Evolutionary conservation across 2,888 invertebrate genomes (phyloP), one percentile per base, ranked within the genome.

Genomic region (Schizotus pectinicornis): DNA sequence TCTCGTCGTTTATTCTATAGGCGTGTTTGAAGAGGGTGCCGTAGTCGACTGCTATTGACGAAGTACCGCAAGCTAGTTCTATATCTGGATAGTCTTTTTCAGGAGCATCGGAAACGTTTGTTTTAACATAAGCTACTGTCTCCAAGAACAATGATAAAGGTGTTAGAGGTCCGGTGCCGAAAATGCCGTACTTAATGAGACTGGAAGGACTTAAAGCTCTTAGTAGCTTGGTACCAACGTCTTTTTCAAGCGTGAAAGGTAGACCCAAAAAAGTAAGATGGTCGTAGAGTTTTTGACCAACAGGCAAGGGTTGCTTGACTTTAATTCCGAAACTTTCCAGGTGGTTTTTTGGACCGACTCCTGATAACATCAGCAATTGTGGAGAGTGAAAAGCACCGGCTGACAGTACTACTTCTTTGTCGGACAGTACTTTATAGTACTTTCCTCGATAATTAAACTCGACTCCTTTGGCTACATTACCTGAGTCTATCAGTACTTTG

Each of bases 381-480:
- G 95, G 93, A 0, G 93, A 90, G 69, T 91, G 92, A 64, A 96
- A 89, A 1, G 94, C 85, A 0, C 95, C 95, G 1, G 91, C 92
- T 7, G 90, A 88, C n/a, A 95, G 72, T 48, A 95, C 89, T 0
- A 96, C 88, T 80, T 93, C 93, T 73, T 88, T 90, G 1, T 83
- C 83, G 0, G 89, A 91, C 48, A 75, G 79, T 0, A 85, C 85
- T 2, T 14, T 49, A n/a, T 69, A 65, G 3, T 58, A 69, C 7
- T 59, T 56, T 14, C 81, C 80, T n/a, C 84, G 81, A 45, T 85
- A 82, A 0, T 83, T 76, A 61, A 87, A 87, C 65, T 88, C 82
- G 0, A 92, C 86, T 0, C 90, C 91, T 55, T 84, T 83, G 0
- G 90, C 89, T n/a, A 79, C 79, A 66, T 86, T 87, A 8, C 74